phyloP scores from a whole-genome alignment of 2,113 vertebrate species.

The Paedocypris sp. region DNA sequence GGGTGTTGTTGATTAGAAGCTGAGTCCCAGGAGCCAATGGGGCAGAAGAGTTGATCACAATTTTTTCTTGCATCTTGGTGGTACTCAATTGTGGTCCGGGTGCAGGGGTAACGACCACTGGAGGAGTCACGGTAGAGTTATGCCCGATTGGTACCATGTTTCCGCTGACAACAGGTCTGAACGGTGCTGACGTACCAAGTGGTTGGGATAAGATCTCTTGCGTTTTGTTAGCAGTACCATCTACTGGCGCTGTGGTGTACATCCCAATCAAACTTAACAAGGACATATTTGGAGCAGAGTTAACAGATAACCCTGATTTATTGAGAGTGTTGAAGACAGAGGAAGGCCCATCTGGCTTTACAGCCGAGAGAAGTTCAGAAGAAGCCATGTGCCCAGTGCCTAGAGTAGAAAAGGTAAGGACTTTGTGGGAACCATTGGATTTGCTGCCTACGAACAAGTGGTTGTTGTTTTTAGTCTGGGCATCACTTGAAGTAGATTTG shows the following conservation, averaged over 20 bases:
- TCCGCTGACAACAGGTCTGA: slow-evolving; percentile 43
- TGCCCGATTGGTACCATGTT: slow-evolving; percentile 45
- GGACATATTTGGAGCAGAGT: slow-evolving; percentile 14
- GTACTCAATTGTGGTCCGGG: slow-evolving; percentile 38
- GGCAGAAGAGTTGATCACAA: slow-evolving; percentile 82
- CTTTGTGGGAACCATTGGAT: no score
- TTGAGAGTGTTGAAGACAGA: slow-evolving; percentile 21
- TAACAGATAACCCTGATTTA: background rate
- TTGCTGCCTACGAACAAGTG: no score
- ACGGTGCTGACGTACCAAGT: slow-evolving; percentile 35
- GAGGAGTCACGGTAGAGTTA: slow-evolving; percentile 28
- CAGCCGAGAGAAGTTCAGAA: slow-evolving; percentile 67
- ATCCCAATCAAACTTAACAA: slow-evolving; percentile 23
- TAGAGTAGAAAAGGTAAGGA: slow-evolving; percentile 67
- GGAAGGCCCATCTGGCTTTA: slow-evolving; percentile 43
- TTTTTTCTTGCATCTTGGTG: slow-evolving; percentile 73
- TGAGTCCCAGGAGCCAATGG: slow-evolving; percentile 87
- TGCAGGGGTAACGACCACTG: background rate
- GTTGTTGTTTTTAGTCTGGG: no score
- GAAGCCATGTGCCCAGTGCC: slow-evolving; percentile 75
- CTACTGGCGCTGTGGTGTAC: slow-evolving; percentile 2
- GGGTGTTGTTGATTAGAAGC: slow-evolving; percentile 81
- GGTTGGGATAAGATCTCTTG: slow-evolving; percentile 28
- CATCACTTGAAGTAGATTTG: no score
- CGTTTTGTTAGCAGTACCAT: slow-evolving; percentile 5